These are phyloP conservation scores for Zaprionus tsacasi DNA, from an alignment of 1,140 invertebrate genomes.

Conservation along the genomic window DNA sequence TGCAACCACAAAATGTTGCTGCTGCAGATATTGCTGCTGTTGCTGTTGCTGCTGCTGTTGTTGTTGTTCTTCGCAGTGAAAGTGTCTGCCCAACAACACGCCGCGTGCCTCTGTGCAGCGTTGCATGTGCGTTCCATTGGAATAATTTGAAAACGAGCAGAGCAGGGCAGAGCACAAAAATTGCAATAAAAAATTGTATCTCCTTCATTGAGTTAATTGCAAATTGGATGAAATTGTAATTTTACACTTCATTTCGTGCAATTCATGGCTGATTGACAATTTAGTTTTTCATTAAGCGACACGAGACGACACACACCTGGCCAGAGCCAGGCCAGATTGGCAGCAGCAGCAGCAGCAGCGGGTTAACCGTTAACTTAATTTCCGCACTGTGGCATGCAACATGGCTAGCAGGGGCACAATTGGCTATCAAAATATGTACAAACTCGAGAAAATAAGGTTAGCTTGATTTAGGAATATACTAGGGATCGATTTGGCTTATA, in stretches of 20 bases:
- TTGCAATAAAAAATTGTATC: constrained; percentile 62
- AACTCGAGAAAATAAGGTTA: too few species aligned
- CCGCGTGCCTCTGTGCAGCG: constrained; percentile 27
- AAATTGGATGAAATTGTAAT: constrained; percentile 84
- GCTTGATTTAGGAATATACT: too few species aligned
- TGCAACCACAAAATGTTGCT: constrained; percentile 51
- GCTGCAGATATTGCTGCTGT: constrained; percentile 25
- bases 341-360: neutral
- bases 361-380: constrained; percentile 1
- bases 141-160: constrained; percentile 80
- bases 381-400: constrained; percentile 1
- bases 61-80: constrained; percentile 50
- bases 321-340: neutral
- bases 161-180: constrained; percentile 19
- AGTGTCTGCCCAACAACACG: constrained; percentile 27
- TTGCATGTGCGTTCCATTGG: constrained; percentile 74
- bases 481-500: too few species aligned
- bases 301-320: neutral
- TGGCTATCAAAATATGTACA: too few species aligned
- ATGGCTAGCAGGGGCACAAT: neutral
- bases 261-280: constrained; percentile 84
- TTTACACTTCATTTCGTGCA: constrained; percentile 84
- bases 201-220: constrained; percentile 83
- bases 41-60: constrained; percentile 25
- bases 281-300: constrained; percentile 81